Percentiles rank a stretch among this genome's conserved stretches.
These are phyloP conservation scores for Siniperca undulata DNA, from an alignment of 2,797 vertebrate genomes.

Conservation along the genomic window DNA sequence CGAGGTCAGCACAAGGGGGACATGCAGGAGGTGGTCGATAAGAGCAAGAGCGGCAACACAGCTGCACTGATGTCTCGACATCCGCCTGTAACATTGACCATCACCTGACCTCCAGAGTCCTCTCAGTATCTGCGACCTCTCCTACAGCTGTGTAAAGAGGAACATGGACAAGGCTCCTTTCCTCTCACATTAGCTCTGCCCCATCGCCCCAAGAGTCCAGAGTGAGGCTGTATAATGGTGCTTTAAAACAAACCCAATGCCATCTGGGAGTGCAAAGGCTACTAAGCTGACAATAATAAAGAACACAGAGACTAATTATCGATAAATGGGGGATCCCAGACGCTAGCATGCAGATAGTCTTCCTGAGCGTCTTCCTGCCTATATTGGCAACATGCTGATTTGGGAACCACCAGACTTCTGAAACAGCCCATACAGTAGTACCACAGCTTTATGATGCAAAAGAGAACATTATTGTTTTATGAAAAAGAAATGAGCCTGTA, in stretches of 20 bases:
- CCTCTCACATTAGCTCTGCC: conserved; percentile 68
- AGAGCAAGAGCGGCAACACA: conserved; percentile 46
- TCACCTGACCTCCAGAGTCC: conserved; percentile 50
- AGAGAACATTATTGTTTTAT: conserved; percentile 70
- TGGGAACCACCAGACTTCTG: conserved; percentile 9
- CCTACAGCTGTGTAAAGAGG: conserved; percentile 47
- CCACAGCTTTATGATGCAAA: conserved; percentile 38
- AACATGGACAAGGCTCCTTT: conserved; percentile 58
- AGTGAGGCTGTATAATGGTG: conserved; percentile 23
- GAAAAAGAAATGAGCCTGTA: conserved; percentile 78
- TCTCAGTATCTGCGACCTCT: conserved; percentile 58
- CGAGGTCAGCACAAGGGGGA: conserved; percentile 58
- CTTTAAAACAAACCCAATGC: conserved; percentile 47
- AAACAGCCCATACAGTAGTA: not conserved
- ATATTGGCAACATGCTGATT: conserved; percentile 30
- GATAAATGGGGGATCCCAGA: conserved; percentile 44
- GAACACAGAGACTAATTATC: conserved; percentile 62
- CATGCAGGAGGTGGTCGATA: conserved; percentile 64
- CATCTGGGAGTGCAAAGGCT: conserved; percentile 30
- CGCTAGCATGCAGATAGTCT: conserved; percentile 18
- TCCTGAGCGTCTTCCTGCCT: conserved; percentile 35
- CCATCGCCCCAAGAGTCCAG: conserved; percentile 47
- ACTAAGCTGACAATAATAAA: conserved; percentile 43
- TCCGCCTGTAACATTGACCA: conserved; percentile 53
- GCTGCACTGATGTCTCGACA: conserved; percentile 52